These are phyloP conservation scores for Nemotelus nigrinus DNA, from an alignment of 2,888 invertebrate genomes.

Conservation along the genomic window DNA sequence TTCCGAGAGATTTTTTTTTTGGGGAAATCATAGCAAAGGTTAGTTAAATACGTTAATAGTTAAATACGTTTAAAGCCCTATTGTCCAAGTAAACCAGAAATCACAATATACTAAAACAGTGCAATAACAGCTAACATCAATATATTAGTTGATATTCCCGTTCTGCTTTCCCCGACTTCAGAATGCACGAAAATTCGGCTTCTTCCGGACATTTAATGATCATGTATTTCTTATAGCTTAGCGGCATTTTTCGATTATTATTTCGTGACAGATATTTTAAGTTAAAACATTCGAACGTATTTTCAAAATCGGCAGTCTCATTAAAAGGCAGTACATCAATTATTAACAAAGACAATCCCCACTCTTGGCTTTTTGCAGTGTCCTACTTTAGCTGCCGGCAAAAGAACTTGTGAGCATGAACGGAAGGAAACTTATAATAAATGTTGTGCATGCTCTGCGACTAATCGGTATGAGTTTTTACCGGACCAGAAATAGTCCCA, in stretches of 20 bases:
- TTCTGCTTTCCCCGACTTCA: not conserved
- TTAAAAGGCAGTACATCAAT: not conserved
- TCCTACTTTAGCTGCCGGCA: not conserved
- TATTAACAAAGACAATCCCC: conserved; percentile 12
- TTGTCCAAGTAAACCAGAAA: conserved; percentile 16
- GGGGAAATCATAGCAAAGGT: too few relatives aligned
- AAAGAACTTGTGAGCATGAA: too few relatives aligned
- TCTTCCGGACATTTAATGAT: not conserved
- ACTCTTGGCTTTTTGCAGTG: not conserved
- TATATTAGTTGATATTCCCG: conserved; percentile 1
- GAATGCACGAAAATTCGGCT: too few relatives aligned
- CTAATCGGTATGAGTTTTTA: too few relatives aligned
- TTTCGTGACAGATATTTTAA: conserved; percentile 6
- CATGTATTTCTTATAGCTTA: not conserved
- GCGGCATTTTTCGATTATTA: not conserved
- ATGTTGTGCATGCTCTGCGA: too few relatives aligned
- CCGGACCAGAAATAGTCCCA: too few relatives aligned
- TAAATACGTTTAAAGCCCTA: conserved; percentile 34
- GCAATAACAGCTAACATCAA: not conserved
- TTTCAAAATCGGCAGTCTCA: not conserved
- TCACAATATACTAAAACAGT: not conserved
- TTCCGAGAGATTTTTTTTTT: not conserved
- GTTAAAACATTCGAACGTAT: conserved; percentile 8
- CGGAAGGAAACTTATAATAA: too few relatives aligned
- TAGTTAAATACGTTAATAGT: too few relatives aligned